Evolutionary conservation across 2,797 vertebrate genomes (phyloP).

Genomic region (Epinephelus awoara): DNA sequence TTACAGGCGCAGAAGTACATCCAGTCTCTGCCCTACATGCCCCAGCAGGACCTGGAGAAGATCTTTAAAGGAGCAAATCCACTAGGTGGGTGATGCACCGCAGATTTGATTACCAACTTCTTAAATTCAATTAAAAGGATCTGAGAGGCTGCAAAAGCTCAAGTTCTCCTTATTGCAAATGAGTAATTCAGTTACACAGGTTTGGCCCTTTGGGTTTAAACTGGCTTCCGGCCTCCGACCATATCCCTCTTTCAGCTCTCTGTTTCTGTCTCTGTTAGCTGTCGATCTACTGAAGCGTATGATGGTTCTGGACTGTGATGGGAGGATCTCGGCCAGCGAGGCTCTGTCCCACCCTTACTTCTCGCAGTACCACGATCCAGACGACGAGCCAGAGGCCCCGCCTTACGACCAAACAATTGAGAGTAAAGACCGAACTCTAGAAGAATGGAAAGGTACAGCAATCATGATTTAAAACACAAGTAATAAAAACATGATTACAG

Average conservation of each 20-base stretch:
- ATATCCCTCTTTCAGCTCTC: neutral
- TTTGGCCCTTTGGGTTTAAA: constrained; percentile 5
- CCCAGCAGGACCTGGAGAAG: constrained; percentile 95
- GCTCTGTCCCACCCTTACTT: constrained; percentile 96
- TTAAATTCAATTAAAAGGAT: constrained; percentile 39
- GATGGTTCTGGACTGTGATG: constrained; percentile 97
- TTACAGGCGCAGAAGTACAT: constrained; percentile 97
- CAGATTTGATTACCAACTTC: constrained; percentile 31
- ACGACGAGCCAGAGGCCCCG: constrained; percentile 94
- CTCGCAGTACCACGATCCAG: constrained; percentile 97
- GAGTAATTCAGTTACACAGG: constrained; percentile 8
- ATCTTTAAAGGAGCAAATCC: constrained; percentile 96
- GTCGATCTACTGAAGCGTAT: constrained; percentile 95
- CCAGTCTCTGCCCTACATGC: constrained; percentile 97
- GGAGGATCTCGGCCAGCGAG: constrained; percentile 93
- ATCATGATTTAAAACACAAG: neutral
- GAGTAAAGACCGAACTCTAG: constrained; percentile 93
- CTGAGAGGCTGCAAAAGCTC: constrained; percentile 15
- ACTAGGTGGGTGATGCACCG: constrained; percentile 83
- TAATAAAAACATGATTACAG: neutral
- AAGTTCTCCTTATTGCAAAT: constrained; percentile 5
- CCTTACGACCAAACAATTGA: constrained; percentile 95
- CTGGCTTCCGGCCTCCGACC: no score
- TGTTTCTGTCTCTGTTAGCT: constrained; percentile 81
- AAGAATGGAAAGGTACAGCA: constrained; percentile 97